These are phyloP conservation scores for Luscinia megarhynchos DNA, from an alignment of 2,797 vertebrate species.

Conservation along the genomic window DNA sequence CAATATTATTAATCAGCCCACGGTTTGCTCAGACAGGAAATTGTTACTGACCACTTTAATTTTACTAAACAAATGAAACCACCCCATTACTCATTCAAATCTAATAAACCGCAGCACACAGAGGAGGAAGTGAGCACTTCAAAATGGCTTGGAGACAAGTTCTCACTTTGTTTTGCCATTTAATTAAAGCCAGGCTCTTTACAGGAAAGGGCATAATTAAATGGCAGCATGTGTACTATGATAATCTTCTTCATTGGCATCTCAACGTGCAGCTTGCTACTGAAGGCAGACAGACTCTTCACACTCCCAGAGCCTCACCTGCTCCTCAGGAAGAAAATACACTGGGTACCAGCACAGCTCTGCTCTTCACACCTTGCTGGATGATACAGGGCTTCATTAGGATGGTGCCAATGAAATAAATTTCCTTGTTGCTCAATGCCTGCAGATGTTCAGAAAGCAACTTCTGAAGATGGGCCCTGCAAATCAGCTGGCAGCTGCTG, in stretches of 20 bases:
- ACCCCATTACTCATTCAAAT: conserved; percentile 70
- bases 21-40: conserved; percentile 61
- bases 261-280: background rate
- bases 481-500: background rate
- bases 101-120: conserved; percentile 63
- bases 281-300: background rate
- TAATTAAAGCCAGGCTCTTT: conserved; percentile 68
- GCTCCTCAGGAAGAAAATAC: background rate
- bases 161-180: conserved; percentile 63
- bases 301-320: background rate
- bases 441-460: background rate
- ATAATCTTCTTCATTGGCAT: background rate
- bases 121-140: conserved; percentile 65
- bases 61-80: conserved; percentile 71
- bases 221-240: background rate
- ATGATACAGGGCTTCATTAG: background rate
- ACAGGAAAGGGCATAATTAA: conserved; percentile 61
- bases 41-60: conserved; percentile 66
- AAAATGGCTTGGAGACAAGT: conserved; percentile 57
- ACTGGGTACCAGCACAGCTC: background rate
- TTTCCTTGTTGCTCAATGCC: background rate
- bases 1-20: conserved; percentile 47
- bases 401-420: background rate
- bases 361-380: background rate
- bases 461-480: background rate